Percentiles rank a stretch among this genome's conserved stretches.
Evolutionary conservation across 2,888 invertebrate species (phyloP).

Genomic region (Automeris io): DNA sequence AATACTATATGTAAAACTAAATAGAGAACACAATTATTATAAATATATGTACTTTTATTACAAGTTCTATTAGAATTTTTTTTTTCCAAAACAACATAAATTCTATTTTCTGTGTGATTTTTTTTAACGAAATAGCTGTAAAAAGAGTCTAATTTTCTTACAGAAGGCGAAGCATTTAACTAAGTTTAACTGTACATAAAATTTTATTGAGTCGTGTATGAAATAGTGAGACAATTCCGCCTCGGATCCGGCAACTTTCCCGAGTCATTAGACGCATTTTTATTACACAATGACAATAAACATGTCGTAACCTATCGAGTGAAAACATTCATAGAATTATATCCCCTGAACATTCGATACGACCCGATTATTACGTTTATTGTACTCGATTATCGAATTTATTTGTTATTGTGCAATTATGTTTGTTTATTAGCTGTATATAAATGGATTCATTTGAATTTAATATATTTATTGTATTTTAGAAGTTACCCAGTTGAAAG

Average conservation of each 20-base stretch:
- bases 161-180: constrained; percentile 55
- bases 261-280: constrained; percentile 74
- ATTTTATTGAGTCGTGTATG: constrained; percentile 75
- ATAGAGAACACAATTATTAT: too few species aligned
- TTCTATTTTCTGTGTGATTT: too few species aligned
- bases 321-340: constrained; percentile 72
- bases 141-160: constrained; percentile 29
- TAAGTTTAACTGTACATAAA: constrained; percentile 73
- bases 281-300: constrained; percentile 72
- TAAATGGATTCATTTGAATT: constrained; percentile 5
- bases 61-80: too few species aligned
- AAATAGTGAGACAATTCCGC: constrained; percentile 69
- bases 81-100: too few species aligned
- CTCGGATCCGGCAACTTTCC: constrained; percentile 52
- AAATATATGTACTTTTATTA: too few species aligned
- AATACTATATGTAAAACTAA: too few species aligned
- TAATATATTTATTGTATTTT: background rate
- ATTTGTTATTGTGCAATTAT: constrained; percentile 40
- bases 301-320: constrained; percentile 73
- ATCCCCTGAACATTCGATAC: constrained; percentile 38
- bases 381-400: constrained; percentile 49
- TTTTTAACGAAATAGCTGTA: too few species aligned
- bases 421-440: constrained; percentile 15
- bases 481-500: background rate
- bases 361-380: constrained; percentile 62